These are phyloP conservation scores for Oopsacas minuta DNA, from an alignment of 37 sponge, comb jelly and placozoan genomes.

Conservation along the genomic window DNA sequence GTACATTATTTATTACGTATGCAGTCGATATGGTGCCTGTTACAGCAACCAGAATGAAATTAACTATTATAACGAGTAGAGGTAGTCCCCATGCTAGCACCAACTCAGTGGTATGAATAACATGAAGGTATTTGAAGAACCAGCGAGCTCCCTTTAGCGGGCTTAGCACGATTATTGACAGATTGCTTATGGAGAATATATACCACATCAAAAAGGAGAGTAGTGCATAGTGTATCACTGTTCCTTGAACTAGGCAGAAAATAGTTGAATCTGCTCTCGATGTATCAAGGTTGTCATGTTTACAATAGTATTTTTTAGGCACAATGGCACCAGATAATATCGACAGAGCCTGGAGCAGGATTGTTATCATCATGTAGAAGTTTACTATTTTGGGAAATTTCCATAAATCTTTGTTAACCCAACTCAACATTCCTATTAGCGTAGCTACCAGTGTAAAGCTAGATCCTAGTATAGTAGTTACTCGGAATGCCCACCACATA, in stretches of 20 bases:
- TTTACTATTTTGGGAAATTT: conserved; percentile 9
- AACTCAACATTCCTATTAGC: background rate
- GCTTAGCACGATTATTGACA: conserved; percentile 9
- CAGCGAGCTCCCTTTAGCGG: background rate
- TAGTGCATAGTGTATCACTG: background rate
- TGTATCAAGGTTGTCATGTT: background rate
- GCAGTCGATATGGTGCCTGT: background rate
- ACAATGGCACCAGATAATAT: background rate
- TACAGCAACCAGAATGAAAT: background rate
- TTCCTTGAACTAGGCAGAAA: background rate
- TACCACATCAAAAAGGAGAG: conserved; percentile 8
- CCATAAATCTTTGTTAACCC: conserved; percentile 7
- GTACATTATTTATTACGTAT: background rate
- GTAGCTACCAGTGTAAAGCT: background rate
- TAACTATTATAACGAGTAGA: background rate
- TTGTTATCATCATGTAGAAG: conserved; percentile 1
- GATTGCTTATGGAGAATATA: background rate
- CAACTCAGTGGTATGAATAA: background rate
- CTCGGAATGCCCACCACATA: background rate
- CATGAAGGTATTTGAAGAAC: background rate
- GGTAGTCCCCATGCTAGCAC: background rate
- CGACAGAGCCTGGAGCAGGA: background rate
- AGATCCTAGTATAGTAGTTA: background rate
- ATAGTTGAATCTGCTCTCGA: background rate
- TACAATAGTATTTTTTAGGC: background rate